Conservation (phyloP, 2,113 vertebrate species). For the Boleophthalmus pectinirostris region DNA sequence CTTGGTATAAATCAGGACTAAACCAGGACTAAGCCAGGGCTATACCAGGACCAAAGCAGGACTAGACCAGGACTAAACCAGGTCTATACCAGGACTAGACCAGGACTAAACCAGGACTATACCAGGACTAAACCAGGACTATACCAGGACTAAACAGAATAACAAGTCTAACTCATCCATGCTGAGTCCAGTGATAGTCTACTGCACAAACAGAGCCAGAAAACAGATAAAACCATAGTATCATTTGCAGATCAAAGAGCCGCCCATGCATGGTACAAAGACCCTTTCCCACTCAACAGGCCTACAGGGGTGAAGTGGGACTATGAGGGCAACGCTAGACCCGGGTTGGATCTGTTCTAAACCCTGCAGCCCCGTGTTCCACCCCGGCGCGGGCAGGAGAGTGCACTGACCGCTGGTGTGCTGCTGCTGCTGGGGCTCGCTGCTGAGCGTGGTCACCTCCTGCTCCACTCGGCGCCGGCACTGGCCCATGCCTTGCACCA, state of each 20-base stretch:
- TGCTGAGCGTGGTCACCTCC: slow-evolving; percentile 67
- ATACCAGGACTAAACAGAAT: not conserved
- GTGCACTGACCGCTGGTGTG: slow-evolving; percentile 74
- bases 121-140: slow-evolving; percentile 2
- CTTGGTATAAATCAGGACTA: not conserved
- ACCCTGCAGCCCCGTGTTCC: too few species aligned
- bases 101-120: slow-evolving; percentile 3
- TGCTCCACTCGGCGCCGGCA: slow-evolving; percentile 85
- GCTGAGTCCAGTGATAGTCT: not conserved
- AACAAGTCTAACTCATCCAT: not conserved
- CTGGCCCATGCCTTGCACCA: slow-evolving; percentile 87
- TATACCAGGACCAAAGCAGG: not conserved
- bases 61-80: slow-evolving; percentile 2
- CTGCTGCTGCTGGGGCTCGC: slow-evolving; percentile 76
- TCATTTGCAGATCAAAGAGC: too few species aligned
- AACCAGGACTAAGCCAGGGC: too few species aligned
- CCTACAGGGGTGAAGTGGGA: too few species aligned
- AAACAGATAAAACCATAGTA: too few species aligned
- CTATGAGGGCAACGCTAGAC: too few species aligned
- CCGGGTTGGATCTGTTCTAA: too few species aligned
- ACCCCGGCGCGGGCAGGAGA: not conserved
- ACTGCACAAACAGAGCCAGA: too few species aligned
- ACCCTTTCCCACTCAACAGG: too few species aligned
- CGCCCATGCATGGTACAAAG: too few species aligned
- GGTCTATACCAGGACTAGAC: not conserved